Evolutionary conservation across 30 jellyfish, hydroid and myxozoan genomes (phyloP).

Genomic region (Hydra vulgaris): DNA sequence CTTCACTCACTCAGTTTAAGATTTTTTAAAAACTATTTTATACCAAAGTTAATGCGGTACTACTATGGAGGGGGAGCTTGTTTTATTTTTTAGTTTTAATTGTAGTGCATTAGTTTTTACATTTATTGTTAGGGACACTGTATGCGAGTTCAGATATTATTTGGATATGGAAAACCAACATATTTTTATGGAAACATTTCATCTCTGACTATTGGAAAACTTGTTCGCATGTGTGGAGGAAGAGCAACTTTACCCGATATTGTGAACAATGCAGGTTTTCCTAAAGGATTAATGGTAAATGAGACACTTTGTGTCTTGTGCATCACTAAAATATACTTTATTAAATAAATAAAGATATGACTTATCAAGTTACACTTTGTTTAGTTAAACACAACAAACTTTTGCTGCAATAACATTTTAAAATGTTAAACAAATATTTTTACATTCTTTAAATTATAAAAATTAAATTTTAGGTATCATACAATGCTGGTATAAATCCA

Average conservation of each 20-base stretch:
- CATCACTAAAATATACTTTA: not conserved
- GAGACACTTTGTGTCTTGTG: not conserved
- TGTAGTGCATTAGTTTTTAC: too few relatives aligned
- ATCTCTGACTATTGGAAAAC: constrained; percentile 79
- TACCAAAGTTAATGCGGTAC: too few relatives aligned
- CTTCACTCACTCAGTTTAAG: too few relatives aligned
- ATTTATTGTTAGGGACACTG: constrained; percentile 98
- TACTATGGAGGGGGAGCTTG: too few relatives aligned
- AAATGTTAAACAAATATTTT: too few relatives aligned
- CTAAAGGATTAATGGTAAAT: constrained; percentile 76
- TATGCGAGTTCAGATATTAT: constrained; percentile 56
- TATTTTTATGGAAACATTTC: constrained; percentile 81
- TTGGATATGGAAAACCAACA: constrained; percentile 64
- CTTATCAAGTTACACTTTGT: too few relatives aligned
- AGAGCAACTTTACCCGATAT: constrained; percentile 52
- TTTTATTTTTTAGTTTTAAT: too few relatives aligned
- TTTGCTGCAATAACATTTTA: too few relatives aligned
- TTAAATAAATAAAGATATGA: too few relatives aligned
- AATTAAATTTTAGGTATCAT: constrained; percentile 38
- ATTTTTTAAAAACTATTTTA: too few relatives aligned
- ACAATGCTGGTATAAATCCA: constrained; percentile 34
- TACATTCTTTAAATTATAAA: too few relatives aligned
- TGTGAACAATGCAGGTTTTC: constrained; percentile 75
- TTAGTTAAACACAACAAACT: too few relatives aligned
- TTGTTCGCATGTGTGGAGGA: constrained; percentile 90